Conservation (phyloP, 2,113 vertebrate genomes). For the Ceyx margarethae region DNA sequence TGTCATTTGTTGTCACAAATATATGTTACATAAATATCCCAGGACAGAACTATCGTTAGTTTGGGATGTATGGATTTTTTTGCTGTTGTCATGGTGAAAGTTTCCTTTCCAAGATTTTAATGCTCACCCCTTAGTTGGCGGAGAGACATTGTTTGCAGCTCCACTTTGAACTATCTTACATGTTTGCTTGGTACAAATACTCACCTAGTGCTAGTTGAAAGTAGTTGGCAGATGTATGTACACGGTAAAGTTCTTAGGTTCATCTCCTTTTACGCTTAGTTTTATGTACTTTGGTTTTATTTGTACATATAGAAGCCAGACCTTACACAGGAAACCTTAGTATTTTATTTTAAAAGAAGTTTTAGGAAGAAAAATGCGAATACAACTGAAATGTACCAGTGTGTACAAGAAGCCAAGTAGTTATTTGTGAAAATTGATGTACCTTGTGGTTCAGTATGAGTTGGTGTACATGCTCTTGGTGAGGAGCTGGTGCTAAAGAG, state of each 20-base stretch:
- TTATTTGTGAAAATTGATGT: neutral
- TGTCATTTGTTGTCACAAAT: neutral
- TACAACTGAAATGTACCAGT: neutral
- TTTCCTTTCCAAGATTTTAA: neutral
- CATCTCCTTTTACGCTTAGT: neutral
- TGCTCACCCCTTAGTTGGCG: neutral
- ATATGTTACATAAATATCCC: fast-evolving
- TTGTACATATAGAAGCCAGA: neutral
- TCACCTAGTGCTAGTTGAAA: neutral
- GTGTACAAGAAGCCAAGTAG: neutral
- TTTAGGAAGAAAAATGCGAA: neutral
- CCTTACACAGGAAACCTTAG: neutral
- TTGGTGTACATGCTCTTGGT: neutral
- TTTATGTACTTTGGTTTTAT: neutral
- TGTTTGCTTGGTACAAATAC: neutral
- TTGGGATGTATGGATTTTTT: neutral
- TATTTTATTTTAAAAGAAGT: neutral
- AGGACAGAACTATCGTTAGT: neutral
- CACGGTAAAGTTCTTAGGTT: neutral
- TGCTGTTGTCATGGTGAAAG: neutral
- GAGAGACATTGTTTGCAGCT: neutral
- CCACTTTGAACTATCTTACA: fast-evolving
- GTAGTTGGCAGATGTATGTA: neutral
- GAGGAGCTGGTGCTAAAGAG: neutral
- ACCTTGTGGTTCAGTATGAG: neutral